phyloP scores from a whole-genome alignment of 2,888 invertebrate species.

The Barypeithes pellucidus region DNA sequence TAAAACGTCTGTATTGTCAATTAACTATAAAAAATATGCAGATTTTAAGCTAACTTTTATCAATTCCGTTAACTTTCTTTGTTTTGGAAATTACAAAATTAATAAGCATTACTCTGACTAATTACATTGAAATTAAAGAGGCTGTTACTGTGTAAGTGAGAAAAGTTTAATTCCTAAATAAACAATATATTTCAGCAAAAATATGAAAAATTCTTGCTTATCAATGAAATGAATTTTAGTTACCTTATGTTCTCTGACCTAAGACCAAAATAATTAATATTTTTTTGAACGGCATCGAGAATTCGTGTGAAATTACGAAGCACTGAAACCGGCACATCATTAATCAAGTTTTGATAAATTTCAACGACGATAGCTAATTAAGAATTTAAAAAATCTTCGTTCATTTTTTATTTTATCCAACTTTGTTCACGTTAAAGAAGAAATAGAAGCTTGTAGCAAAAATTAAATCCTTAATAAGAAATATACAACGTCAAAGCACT shows the following conservation, averaged over 20 bases:
- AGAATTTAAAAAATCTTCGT: slow-evolving; percentile 33
- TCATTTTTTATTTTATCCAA: slow-evolving; percentile 33
- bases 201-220: not conserved
- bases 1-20: not conserved
- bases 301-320: slow-evolving; percentile 34
- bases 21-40: too few relatives aligned
- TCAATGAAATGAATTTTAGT: not conserved
- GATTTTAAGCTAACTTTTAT: too few relatives aligned
- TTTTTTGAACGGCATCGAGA: slow-evolving; percentile 25
- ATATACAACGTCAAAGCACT: not conserved
- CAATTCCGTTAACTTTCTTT: too few relatives aligned
- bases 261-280: slow-evolving; percentile 28
- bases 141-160: too few relatives aligned
- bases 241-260: slow-evolving; percentile 9
- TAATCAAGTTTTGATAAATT: slow-evolving; percentile 39
- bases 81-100: too few relatives aligned
- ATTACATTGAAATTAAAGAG: too few relatives aligned
- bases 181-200: not conserved
- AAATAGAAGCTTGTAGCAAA: not conserved
- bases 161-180: not conserved
- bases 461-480: not conserved
- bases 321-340: slow-evolving; percentile 35
- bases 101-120: too few relatives aligned
- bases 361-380: slow-evolving; percentile 32
- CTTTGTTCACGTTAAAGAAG: slow-evolving; percentile 23